These are phyloP conservation scores for Haliclystus octoradiatus DNA, from an alignment of 30 jellyfish, hydroid and myxozoan species.

Conservation along the genomic window DNA sequence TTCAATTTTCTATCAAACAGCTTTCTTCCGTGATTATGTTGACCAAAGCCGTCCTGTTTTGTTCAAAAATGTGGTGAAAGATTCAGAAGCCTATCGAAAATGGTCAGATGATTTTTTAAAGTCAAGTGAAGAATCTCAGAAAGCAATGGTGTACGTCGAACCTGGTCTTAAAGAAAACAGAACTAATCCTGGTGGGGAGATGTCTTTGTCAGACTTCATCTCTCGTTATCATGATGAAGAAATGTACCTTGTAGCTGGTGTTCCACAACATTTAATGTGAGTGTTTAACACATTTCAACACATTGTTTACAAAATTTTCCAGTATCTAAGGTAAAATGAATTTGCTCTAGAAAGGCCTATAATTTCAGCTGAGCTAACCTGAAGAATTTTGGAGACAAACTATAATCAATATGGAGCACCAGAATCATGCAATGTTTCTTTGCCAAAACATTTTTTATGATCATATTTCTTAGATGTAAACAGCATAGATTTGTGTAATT, in stretches of 20 bases:
- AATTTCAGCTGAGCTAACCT: too few relatives aligned
- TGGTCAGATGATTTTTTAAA: conserved; percentile 76
- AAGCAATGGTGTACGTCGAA: conserved; percentile 51
- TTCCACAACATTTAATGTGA: conserved; percentile 70
- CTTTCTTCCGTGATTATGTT: conserved; percentile 53
- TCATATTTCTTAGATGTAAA: not conserved
- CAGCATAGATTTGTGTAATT: not conserved
- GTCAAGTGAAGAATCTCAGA: conserved; percentile 58
- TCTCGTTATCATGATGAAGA: conserved; percentile 42
- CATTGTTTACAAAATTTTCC: not conserved
- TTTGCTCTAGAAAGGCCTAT: not conserved
- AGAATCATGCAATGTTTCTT: not conserved
- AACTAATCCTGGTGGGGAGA: conserved; percentile 40
- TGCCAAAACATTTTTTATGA: not conserved
- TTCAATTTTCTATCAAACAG: conserved; percentile 13
- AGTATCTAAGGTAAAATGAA: not conserved
- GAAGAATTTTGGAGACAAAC: too few relatives aligned
- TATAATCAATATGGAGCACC: too few relatives aligned
- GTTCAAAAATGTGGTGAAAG: conserved; percentile 51
- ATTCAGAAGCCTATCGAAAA: conserved; percentile 47
- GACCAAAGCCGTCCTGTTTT: conserved; percentile 65
- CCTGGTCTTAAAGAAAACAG: conserved; percentile 64
- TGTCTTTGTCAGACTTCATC: conserved; percentile 48
- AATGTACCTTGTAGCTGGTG: conserved; percentile 73
- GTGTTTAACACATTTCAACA: not conserved